Evolutionary conservation across 2,888 invertebrate species (phyloP), one percentile per base, ranked within the genome.

Genomic region (Frankliniella fusca): DNA sequence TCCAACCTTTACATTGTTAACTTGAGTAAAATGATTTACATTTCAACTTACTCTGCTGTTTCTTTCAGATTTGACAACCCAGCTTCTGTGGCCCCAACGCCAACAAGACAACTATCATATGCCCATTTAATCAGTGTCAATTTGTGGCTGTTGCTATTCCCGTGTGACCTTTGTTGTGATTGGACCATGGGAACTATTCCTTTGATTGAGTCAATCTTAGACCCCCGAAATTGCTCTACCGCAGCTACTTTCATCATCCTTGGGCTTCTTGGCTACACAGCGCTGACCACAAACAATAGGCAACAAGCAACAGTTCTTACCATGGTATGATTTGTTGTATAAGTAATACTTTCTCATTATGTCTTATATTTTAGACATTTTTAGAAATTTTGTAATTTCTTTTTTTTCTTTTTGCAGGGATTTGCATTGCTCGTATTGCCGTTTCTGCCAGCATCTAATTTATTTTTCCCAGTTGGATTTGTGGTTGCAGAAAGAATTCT

Each of bases 101-200:
- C 98, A 28, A 89, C 92, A 49, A 91, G 97, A 84, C 97, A 98
- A 87, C 90, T 98, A 83, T 97, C 98, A 23, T 98, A 95, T 89
- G 95, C 96, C 88, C 98, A 97, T 89, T 91, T 98, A 85, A 93
- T 97, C 84, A 94, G 96, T 81, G 91, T 97, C 84, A 98, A 98
- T 89, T 91, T 94, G 82, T 97, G 97, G 95, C 90, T 98, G 85
- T 90, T 98, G 84, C 91, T 97, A 82, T 93, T 95, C 86, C 98
- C 98, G 2, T 94, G 94, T 85, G 93, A 95, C 85, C 91, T 98
- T 82, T 98, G 98, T 89, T 98, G 98, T 89, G 98, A 98, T 90
- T 98, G 98, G 98, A 98, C 98, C 80, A 98, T 98, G 98, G 98
- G 96, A 82, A 97, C 97, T 11, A 93, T 98, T 83, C 95, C 97